Evolutionary conservation across 2,888 invertebrate species (phyloP).

Genomic region (Oegoconia quadripuncta): DNA sequence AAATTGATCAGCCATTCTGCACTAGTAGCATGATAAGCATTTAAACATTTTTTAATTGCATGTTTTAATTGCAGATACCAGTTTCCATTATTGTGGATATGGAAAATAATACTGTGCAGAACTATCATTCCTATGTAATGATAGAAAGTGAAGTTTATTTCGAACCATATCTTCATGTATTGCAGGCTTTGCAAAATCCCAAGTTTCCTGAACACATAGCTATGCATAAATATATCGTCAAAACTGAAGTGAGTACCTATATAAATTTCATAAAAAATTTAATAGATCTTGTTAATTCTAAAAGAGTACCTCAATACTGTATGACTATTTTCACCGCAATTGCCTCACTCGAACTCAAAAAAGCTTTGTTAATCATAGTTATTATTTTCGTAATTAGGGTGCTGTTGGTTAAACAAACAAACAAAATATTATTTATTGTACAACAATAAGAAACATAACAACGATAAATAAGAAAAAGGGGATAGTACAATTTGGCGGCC

Average conservation of each 20-base stretch:
- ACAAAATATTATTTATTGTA: no score
- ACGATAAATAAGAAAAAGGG: no score
- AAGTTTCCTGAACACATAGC: constrained; percentile 77
- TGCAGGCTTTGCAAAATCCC: constrained; percentile 82
- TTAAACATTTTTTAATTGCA: not conserved
- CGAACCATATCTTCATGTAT: constrained; percentile 87
- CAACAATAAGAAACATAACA: no score
- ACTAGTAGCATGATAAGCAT: no score
- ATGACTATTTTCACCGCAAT: no score
- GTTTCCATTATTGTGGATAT: constrained; percentile 38
- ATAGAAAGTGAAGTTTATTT: constrained; percentile 89
- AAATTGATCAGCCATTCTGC: no score
- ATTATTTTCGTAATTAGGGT: no score
- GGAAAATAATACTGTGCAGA: constrained; percentile 30
- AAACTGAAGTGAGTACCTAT: constrained; percentile 63
- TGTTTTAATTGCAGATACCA: constrained; percentile 40
- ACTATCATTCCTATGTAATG: constrained; percentile 71
- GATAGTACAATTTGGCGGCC: no score
- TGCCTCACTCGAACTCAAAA: no score
- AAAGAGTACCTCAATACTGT: not conserved
- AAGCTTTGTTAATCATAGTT: no score
- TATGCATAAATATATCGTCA: constrained; percentile 83
- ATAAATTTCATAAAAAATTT: not conserved
- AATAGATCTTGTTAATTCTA: constrained; percentile 7
- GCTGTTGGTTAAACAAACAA: no score